These are phyloP conservation scores for Ictidomys tridecemlineatus DNA, from an alignment of 2,113 vertebrate species.

Conservation along the genomic window DNA sequence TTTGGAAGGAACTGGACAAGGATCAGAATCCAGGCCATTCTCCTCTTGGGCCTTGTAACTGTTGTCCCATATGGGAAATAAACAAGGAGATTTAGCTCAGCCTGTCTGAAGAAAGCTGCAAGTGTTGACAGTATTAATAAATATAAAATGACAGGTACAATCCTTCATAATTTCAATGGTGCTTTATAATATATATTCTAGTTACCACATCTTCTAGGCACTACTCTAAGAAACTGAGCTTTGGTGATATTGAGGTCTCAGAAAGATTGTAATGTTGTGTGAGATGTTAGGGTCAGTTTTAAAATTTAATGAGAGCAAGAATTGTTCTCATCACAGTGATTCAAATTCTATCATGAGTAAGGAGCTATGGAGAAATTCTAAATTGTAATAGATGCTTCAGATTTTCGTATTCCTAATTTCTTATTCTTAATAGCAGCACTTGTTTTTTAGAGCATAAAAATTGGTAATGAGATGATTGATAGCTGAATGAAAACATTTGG, in stretches of 20 bases:
- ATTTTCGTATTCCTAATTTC: background rate
- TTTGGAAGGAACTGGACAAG: background rate
- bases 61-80: background rate
- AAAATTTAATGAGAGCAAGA: constrained; percentile 19
- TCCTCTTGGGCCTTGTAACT: background rate
- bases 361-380: background rate
- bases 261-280: background rate
- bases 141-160: background rate
- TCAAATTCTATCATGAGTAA: background rate
- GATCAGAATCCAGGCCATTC: background rate
- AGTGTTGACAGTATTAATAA: background rate
- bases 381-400: constrained; percentile 22
- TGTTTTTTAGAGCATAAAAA: constrained; percentile 72
- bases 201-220: background rate
- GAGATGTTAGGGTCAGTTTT: background rate
- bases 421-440: constrained; percentile 26
- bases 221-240: background rate
- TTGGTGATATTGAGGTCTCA: background rate
- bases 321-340: background rate
- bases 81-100: background rate
- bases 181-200: background rate
- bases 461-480: constrained; percentile 69
- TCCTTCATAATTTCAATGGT: background rate
- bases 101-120: background rate
- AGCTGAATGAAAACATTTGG: constrained; percentile 62